Percentiles rank a stretch among this genome's conserved stretches.
phyloP scores from a whole-genome alignment of 1,140 invertebrate genomes.

The Brachystomella parvula region DNA sequence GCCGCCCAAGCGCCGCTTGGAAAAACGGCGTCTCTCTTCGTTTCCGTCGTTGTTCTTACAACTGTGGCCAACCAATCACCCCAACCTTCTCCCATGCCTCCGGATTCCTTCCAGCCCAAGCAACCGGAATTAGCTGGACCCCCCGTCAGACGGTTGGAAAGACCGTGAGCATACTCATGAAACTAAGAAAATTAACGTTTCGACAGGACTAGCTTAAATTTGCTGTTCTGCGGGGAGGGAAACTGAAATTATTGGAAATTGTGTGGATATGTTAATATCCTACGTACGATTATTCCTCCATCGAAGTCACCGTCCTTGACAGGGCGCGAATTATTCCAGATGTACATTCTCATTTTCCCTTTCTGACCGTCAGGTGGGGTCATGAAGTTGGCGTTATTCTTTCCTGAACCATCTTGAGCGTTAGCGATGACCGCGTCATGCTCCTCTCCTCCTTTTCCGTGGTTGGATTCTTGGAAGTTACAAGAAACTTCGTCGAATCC shows the following conservation, averaged over 20 bases:
- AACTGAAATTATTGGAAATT: too few relatives aligned
- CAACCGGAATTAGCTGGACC: too few relatives aligned
- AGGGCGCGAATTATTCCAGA: not conserved
- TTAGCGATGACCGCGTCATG: not conserved
- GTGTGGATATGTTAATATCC: not conserved
- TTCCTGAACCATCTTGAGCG: too few relatives aligned
- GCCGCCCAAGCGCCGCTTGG: not conserved
- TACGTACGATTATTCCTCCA: not conserved
- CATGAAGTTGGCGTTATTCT: not conserved
- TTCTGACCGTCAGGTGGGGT: not conserved
- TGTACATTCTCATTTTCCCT: slow-evolving; percentile 2
- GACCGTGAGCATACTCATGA: not conserved
- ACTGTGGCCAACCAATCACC: not conserved
- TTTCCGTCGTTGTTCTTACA: not conserved
- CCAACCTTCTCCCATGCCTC: too few relatives aligned
- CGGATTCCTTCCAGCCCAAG: not conserved
- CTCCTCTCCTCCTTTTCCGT: not conserved
- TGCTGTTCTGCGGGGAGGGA: too few relatives aligned
- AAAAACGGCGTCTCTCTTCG: not conserved
- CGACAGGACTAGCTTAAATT: not conserved
- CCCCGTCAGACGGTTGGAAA: not conserved
- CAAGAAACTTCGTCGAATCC: too few relatives aligned
- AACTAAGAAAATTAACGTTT: not conserved
- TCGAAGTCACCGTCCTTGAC: not conserved
- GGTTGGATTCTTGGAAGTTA: not conserved